A percentile compares a stretch with the other conserved stretches of the same genome.
phyloP scores from a whole-genome alignment of 2,888 invertebrate species.

The Phymatocera aterrima region DNA sequence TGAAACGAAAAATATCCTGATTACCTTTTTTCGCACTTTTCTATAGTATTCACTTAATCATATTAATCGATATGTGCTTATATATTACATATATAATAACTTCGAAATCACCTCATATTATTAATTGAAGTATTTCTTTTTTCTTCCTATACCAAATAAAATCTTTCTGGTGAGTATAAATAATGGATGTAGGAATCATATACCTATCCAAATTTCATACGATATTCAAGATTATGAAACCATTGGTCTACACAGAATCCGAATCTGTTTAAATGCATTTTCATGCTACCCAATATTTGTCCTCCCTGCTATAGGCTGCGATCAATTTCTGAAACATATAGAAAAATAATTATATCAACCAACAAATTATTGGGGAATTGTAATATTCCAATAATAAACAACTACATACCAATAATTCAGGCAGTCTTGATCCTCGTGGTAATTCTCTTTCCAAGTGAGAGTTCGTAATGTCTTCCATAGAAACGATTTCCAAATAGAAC shows the following conservation, averaged over 20 bases:
- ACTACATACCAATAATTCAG: constrained; percentile 18
- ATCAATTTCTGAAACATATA: constrained; percentile 19
- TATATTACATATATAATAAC: not conserved
- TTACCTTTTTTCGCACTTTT: not conserved
- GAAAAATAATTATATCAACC: not conserved
- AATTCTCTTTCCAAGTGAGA: not conserved
- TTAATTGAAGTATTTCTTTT: not conserved
- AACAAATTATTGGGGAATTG: not conserved
- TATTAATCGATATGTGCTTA: not conserved
- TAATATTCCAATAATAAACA: not conserved
- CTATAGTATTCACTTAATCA: not conserved
- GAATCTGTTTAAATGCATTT: not conserved
- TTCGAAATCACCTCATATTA: not conserved
- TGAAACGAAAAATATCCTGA: not conserved
- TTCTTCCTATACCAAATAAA: not conserved
- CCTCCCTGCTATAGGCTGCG: not conserved
- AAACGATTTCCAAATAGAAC: constrained; percentile 50
- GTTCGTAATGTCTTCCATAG: constrained; percentile 47
- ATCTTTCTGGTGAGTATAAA: not conserved
- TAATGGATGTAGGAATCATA: not conserved
- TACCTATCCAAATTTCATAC: not conserved
- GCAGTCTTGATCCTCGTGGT: not conserved
- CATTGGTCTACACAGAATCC: not conserved
- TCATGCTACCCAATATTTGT: constrained; percentile 18
- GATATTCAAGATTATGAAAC: not conserved